Conservation (phyloP, 2,888 invertebrate species). For the Aphrophora alni region DNA sequence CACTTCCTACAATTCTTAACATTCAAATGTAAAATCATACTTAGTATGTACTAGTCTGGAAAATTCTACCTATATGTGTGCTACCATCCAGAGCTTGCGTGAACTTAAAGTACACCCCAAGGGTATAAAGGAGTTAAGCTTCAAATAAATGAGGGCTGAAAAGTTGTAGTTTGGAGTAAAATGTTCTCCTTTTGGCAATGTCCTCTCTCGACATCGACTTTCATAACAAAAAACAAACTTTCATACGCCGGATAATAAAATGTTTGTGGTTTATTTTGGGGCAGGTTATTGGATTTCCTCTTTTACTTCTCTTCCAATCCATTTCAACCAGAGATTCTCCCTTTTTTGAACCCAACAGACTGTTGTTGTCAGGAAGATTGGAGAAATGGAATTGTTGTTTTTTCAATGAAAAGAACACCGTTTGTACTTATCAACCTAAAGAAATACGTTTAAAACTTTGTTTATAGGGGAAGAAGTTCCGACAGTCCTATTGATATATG, state of each 20-base stretch:
- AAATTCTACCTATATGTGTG: not conserved
- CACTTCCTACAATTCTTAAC: too few species aligned
- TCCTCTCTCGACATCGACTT: not conserved
- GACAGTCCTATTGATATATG: not conserved
- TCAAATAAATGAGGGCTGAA: not conserved
- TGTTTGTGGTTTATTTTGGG: not conserved
- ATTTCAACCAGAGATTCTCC: not conserved
- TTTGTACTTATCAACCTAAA: not conserved
- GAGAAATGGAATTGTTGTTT: not conserved
- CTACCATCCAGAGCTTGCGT: not conserved
- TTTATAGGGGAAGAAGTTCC: not conserved
- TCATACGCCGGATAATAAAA: not conserved
- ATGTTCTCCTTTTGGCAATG: not conserved
- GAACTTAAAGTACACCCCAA: not conserved
- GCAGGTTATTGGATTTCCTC: not conserved
- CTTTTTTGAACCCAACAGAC: not conserved
- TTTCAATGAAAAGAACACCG: not conserved
- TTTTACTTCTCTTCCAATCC: not conserved
- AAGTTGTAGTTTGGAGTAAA: not conserved
- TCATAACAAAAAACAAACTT: not conserved
- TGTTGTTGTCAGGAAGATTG: not conserved
- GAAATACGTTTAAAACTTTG: not conserved
- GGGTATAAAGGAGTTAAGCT: not conserved
- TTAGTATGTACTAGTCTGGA: not conserved
- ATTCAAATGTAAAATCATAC: not conserved